These are phyloP conservation scores for Heteronetta atricapilla DNA, from an alignment of 2,113 vertebrate species.

Conservation along the genomic window DNA sequence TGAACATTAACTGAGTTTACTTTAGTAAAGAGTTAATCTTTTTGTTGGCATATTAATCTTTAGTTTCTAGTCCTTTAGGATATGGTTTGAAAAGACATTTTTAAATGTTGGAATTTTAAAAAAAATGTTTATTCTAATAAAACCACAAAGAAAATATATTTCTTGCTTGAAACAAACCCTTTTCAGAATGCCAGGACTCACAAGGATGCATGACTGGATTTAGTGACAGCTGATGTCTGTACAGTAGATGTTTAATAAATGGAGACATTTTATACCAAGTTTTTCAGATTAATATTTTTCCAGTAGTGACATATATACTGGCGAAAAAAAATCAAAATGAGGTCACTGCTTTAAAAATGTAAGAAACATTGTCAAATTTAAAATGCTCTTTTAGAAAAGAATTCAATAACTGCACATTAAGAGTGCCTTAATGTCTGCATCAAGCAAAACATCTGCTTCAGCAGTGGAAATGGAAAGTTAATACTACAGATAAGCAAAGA, in stretches of 20 bases:
- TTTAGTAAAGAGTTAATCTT: background rate
- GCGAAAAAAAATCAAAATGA: conserved; percentile 55
- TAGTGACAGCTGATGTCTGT: conserved; percentile 63
- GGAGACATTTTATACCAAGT: conserved; percentile 58
- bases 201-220: conserved; percentile 25
- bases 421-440: conserved; percentile 55
- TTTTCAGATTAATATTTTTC: conserved; percentile 68
- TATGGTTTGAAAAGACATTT: background rate
- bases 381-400: conserved; percentile 70
- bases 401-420: conserved; percentile 61
- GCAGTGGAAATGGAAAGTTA: conserved; percentile 48
- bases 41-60: background rate
- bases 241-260: conserved; percentile 60
- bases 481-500: conserved; percentile 48
- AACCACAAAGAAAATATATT: conserved; percentile 44
- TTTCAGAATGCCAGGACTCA: conserved; percentile 17
- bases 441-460: conserved; percentile 64
- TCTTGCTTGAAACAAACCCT: conserved; percentile 28
- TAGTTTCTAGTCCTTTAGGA: background rate
- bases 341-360: conserved; percentile 71
- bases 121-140: conserved; percentile 51
- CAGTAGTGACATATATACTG: conserved; percentile 57
- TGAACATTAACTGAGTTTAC: background rate
- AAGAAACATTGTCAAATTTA: conserved; percentile 73
- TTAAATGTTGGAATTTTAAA: conserved; percentile 25